Conservation (phyloP, 2,888 invertebrate species). For the Drosophila pseudotalamancana region DNA sequence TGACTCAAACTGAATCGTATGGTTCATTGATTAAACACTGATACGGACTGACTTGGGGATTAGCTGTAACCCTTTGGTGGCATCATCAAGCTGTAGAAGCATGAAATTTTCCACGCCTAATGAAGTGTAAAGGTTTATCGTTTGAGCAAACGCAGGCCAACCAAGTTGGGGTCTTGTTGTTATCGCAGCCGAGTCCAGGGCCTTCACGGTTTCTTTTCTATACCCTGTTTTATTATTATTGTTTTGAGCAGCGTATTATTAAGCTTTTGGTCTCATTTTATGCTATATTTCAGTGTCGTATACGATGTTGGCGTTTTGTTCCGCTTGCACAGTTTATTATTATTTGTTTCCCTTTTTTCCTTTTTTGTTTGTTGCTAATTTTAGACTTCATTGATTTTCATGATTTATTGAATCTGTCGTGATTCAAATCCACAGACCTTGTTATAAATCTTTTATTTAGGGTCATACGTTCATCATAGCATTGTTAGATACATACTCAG, state of each 20-base stretch:
- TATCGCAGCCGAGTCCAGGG: constrained; percentile 15
- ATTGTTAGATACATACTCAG: no score
- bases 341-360: constrained; percentile 56
- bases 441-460: no score
- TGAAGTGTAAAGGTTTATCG: constrained; percentile 79
- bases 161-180: constrained; percentile 4
- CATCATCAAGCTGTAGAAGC: constrained; percentile 69
- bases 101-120: constrained; percentile 74
- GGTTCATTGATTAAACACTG: constrained; percentile 75
- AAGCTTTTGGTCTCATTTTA: constrained; percentile 59
- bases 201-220: constrained; percentile 29
- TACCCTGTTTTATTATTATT: constrained; percentile 69
- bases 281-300: constrained; percentile 63
- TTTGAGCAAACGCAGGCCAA: constrained; percentile 57
- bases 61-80: constrained; percentile 69
- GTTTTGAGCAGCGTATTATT: constrained; percentile 64
- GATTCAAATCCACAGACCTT: no score
- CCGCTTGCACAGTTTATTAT: constrained; percentile 70
- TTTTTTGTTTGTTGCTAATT: constrained; percentile 59
- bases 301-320: constrained; percentile 57
- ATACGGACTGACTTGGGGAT: constrained; percentile 24
- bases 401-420: constrained; percentile 66
- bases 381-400: constrained; percentile 72
- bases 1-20: constrained; percentile 66
- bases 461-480: no score